Evolutionary conservation across 1,140 invertebrate species (phyloP), one percentile per base, ranked within the genome.

Genomic region (Cephus cinctus): DNA sequence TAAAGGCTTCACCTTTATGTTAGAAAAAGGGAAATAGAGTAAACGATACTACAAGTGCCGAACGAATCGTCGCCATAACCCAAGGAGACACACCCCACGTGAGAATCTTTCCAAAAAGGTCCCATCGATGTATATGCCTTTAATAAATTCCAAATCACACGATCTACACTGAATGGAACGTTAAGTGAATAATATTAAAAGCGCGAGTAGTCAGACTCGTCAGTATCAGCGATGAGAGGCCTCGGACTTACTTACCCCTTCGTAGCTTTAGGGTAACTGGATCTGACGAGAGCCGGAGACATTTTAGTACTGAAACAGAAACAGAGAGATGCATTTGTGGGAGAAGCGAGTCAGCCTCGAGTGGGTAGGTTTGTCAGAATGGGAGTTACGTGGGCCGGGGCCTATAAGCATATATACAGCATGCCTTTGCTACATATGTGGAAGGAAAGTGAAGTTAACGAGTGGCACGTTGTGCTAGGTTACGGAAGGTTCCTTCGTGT

Each of bases 191-290:
- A n/a, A n/a, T n/a, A n/a, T n/a, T n/a, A n/a, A n/a, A n/a, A n/a
- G n/a, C n/a, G n/a, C n/a, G n/a, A n/a, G n/a, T n/a, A n/a, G n/a
- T n/a, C n/a, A n/a, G n/a, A n/a, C n/a, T n/a, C n/a, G n/a, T n/a
- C n/a, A n/a, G n/a, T n/a, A n/a, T n/a, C n/a, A n/a, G n/a, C n/a
- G n/a, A n/a, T n/a, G n/a, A n/a, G n/a, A n/a, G n/a, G n/a, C n/a
- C n/a, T n/a, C 22, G 49, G 53, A 56, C 51, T 32, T 52, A 77
- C 82, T 86, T 81, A 92, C 91, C 90, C 83, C 89, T 85, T 81
- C 87, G 89, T 70, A 93, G 82, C 79, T 89, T 89, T 69, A 94
- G 79, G 65, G 87, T 90, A 57, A 94, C 89, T 61, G 90, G 86
- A 80, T 92, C 89, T 70, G 87, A 82, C 40, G 89, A 92, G 59